Conservation (phyloP, 2,888 invertebrate genomes). For the Ischnus inquisitorius region DNA sequence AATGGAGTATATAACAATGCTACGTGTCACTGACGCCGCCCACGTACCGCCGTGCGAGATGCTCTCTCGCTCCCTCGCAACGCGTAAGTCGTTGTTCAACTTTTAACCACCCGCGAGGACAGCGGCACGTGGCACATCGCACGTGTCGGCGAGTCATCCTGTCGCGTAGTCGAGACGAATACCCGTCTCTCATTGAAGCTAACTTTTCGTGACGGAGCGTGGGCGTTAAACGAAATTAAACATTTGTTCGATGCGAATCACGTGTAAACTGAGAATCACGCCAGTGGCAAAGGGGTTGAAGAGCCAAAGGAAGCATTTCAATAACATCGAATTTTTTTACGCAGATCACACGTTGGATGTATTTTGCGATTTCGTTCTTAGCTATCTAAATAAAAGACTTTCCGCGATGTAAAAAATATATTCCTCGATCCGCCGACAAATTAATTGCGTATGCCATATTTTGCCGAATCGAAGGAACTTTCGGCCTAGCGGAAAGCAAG, state of each 20-base stretch:
- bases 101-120: conserved; percentile 61
- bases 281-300: too few species aligned
- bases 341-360: too few species aligned
- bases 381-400: background rate
- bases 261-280: background rate
- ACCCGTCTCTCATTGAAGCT: background rate
- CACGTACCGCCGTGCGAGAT: conserved; percentile 43
- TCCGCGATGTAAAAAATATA: background rate
- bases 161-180: conserved; percentile 58
- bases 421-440: background rate
- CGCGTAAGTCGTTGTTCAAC: conserved; percentile 55
- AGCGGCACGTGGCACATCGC: conserved; percentile 31
- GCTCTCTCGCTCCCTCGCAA: conserved; percentile 42
- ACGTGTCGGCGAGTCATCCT: conserved; percentile 64
- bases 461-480: background rate
- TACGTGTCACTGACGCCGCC: conserved; percentile 59
- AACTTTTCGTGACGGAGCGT: background rate
- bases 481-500: too few species aligned
- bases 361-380: too few species aligned
- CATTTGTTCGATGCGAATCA: background rate
- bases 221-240: background rate
- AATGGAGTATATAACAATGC: conserved; percentile 43
- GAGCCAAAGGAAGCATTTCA: too few species aligned
- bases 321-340: too few species aligned
- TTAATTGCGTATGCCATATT: background rate